These are phyloP conservation scores for Folsomia manolachei DNA, from an alignment of 2,888 invertebrate species.

Conservation along the genomic window DNA sequence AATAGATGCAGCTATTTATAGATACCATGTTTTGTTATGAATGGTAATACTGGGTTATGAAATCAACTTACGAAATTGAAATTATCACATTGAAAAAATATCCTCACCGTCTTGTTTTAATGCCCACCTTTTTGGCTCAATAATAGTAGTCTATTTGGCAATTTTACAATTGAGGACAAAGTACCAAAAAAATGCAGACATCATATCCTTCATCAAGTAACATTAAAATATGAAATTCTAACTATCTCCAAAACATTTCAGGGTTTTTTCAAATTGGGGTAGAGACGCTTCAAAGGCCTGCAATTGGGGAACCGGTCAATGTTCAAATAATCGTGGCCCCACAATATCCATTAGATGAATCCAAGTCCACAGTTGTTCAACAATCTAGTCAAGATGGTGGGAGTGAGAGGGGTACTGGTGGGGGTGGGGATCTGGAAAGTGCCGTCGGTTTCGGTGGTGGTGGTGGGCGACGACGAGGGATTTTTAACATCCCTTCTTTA, in stretches of 20 bases:
- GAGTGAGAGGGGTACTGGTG: background rate
- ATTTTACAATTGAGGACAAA: too few species aligned
- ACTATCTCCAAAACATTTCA: slow-evolving; percentile 13
- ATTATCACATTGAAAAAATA: too few species aligned
- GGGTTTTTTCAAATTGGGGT: slow-evolving; percentile 39
- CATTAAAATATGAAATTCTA: too few species aligned
- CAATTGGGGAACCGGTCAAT: slow-evolving; percentile 34
- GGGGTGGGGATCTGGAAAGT: background rate
- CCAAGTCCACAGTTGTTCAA: background rate
- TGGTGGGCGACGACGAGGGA: slow-evolving; percentile 29
- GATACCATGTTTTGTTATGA: too few species aligned
- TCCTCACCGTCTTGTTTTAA: too few species aligned
- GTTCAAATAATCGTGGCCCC: slow-evolving; percentile 37
- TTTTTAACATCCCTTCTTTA: slow-evolving; percentile 22
- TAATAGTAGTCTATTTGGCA: too few species aligned
- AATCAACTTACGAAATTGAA: too few species aligned
- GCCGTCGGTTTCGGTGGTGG: slow-evolving; percentile 9
- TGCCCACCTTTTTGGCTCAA: too few species aligned
- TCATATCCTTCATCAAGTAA: too few species aligned
- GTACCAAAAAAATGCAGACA: too few species aligned
- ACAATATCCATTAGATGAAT: slow-evolving; percentile 16
- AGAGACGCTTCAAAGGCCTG: slow-evolving; percentile 34
- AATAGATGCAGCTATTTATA: too few species aligned
- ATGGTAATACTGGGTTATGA: too few species aligned
- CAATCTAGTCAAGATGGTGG: background rate